These are phyloP conservation scores for Acanthosepion pharaonis DNA, from an alignment of 2,888 invertebrate genomes.

Conservation along the genomic window DNA sequence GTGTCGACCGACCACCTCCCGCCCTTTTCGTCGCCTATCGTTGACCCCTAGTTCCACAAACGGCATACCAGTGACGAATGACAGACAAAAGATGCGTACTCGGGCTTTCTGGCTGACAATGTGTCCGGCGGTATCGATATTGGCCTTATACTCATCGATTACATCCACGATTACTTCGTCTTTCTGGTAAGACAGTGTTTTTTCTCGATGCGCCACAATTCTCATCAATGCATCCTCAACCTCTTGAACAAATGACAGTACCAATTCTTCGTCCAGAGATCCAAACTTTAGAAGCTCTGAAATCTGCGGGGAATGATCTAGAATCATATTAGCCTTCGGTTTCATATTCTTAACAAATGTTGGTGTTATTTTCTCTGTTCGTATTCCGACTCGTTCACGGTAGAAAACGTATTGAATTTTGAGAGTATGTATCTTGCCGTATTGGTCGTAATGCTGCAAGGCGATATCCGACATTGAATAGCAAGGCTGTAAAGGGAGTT, in stretches of 20 bases:
- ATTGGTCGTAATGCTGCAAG: slow-evolving; percentile 96
- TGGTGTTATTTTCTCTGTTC: slow-evolving; percentile 72
- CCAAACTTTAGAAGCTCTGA: slow-evolving; percentile 97
- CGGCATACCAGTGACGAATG: slow-evolving; percentile 94
- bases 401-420: slow-evolving; percentile 98
- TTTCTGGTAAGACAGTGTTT: slow-evolving; percentile 72
- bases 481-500: slow-evolving; percentile 92
- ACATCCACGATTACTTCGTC: slow-evolving; percentile 74
- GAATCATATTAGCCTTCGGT: slow-evolving; percentile 76
- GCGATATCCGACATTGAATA: slow-evolving; percentile 88
- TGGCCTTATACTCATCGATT: slow-evolving; percentile 73
- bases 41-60: slow-evolving; percentile 97
- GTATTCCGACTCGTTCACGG: slow-evolving; percentile 92
- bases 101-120: slow-evolving; percentile 86
- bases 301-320: slow-evolving; percentile 95
- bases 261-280: slow-evolving; percentile 88
- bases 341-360: slow-evolving; percentile 69
- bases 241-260: slow-evolving; percentile 91
- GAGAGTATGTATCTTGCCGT: slow-evolving; percentile 98
- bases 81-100: slow-evolving; percentile 94
- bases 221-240: slow-evolving; percentile 89
- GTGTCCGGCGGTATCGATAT: slow-evolving; percentile 71
- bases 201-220: slow-evolving; percentile 69
- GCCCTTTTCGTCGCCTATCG: slow-evolving; percentile 97
- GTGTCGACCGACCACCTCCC: slow-evolving; percentile 97